Base-by-base conservation (phyloP, 1,140 invertebrate species). In the Brachionus sp. region DNA sequence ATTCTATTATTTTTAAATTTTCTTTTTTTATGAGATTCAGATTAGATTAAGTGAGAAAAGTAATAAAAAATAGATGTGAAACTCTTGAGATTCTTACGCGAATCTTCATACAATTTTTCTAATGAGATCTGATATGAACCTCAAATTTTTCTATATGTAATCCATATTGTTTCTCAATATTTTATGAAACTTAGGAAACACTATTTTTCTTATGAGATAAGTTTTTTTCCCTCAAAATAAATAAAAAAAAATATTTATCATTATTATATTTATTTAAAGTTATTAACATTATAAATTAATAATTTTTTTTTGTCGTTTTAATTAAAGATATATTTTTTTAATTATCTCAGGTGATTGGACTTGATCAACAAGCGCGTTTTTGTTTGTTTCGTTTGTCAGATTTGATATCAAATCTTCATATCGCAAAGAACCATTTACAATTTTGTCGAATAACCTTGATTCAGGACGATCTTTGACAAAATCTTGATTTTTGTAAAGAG, bases 341-440 rank as follows among this genome's bases (percentile, higher is more conserved):
- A 70, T 70, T 16, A 70, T 37, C 35, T 70, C 66, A 39, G 66
- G 29, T 37, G 12, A 12, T 12, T 70, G 33, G 3, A 10, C 33
- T 13, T 9, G 3, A 2, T 70, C n/a, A 5, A 19, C 33, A 9
- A 19, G 16, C 13, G 3, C 13, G 16, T 73, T 44, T 44, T 35
- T 19, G 3, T 12, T 75, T 46, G 39, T 46, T 25, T 75, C 39
- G 23, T 29, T 44, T 9, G 19, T 10, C 23, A 46, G 23, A 33
- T 75, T 46, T 7, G 19, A 25, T 13, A 75, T 75, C 19, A 75
- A 75, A 75, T 75, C 42, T 75, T 75, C 70, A 75, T 75, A 75
- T 23, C 42, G 37, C n/a, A 75, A 23, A 29, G 70, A 75, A 16
- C 70, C 70, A 46, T 75, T 75, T 1, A 75, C 70, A 46, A 75